phyloP scores from a whole-genome alignment of 2,888 invertebrate species.

The Agonopterix alstromeriana region DNA sequence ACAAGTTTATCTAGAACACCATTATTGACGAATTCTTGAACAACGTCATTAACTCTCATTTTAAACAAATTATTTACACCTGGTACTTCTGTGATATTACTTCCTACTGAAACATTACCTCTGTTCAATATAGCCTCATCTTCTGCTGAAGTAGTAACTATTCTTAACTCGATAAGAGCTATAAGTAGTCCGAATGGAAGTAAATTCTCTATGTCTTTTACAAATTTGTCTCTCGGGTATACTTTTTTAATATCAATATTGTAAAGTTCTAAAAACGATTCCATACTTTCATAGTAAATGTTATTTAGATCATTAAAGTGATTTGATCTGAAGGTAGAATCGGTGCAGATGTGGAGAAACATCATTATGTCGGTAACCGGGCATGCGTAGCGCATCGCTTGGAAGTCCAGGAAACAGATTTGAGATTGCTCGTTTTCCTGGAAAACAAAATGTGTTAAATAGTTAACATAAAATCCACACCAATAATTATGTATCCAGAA shows the following conservation, averaged over 20 bases:
- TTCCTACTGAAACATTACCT: slow-evolving; percentile 20
- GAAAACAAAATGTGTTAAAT: slow-evolving; percentile 13
- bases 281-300: slow-evolving; percentile 43
- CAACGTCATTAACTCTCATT: slow-evolving; percentile 48
- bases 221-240: slow-evolving; percentile 39
- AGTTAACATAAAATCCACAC: background rate
- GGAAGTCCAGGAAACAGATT: slow-evolving; percentile 57
- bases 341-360: slow-evolving; percentile 51
- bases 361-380: slow-evolving; percentile 54
- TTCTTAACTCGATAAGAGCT: slow-evolving; percentile 47
- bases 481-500: no score
- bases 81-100: slow-evolving; percentile 15
- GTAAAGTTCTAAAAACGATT: slow-evolving; percentile 32
- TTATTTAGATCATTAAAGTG: slow-evolving; percentile 35
- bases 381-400: slow-evolving; percentile 53
- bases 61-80: slow-evolving; percentile 29
- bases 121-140: slow-evolving; percentile 27
- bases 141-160: slow-evolving; percentile 34
- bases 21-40: slow-evolving; percentile 40
- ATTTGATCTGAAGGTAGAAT: slow-evolving; percentile 45
- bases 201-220: slow-evolving; percentile 36
- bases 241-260: slow-evolving; percentile 33
- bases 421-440: slow-evolving; percentile 35
- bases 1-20: slow-evolving; percentile 41
- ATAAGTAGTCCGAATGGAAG: slow-evolving; percentile 46